These are phyloP conservation scores for Cyrtonyx montezumae DNA, from an alignment of 2,113 vertebrate genomes.

Conservation along the genomic window DNA sequence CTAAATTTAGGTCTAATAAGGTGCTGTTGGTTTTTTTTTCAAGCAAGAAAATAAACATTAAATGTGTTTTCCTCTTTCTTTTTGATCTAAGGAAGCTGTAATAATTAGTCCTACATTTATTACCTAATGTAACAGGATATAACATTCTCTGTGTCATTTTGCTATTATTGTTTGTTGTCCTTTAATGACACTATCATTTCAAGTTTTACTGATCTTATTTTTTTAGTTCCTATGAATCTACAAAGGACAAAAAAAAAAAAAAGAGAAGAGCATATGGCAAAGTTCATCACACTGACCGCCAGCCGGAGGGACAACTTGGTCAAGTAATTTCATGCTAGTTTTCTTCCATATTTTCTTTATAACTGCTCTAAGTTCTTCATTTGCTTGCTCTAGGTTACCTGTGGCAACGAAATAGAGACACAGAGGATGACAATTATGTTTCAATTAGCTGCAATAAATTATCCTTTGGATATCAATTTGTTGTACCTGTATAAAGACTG, in stretches of 20 bases:
- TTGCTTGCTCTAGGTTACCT: slow-evolving; percentile 98
- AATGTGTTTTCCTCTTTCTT: not conserved
- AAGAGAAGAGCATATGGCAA: slow-evolving; percentile 21
- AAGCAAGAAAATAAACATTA: not conserved
- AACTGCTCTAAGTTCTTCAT: slow-evolving; percentile 96
- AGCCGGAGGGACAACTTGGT: slow-evolving; percentile 98
- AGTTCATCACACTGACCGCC: slow-evolving; percentile 89
- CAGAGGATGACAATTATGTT: not conserved
- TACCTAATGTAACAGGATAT: not conserved
- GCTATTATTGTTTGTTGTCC: not conserved
- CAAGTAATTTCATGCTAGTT: slow-evolving; percentile 98
- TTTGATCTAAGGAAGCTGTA: not conserved
- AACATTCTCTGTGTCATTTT: not conserved
- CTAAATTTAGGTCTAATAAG: not conserved
- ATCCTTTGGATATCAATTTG: not conserved
- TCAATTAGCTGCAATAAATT: not conserved
- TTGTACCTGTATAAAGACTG: not conserved
- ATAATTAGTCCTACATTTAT: not conserved
- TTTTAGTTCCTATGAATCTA: not conserved
- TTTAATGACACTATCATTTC: not conserved
- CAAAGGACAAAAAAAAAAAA: not conserved
- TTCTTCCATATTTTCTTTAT: slow-evolving; percentile 99
- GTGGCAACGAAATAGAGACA: slow-evolving; percentile 1
- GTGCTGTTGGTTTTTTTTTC: no score
- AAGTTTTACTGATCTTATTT: not conserved